Percentiles rank a stretch among this genome's conserved stretches.
phyloP scores from a whole-genome alignment of 2,888 invertebrate genomes.

The Cremastobaeus sp. region DNA sequence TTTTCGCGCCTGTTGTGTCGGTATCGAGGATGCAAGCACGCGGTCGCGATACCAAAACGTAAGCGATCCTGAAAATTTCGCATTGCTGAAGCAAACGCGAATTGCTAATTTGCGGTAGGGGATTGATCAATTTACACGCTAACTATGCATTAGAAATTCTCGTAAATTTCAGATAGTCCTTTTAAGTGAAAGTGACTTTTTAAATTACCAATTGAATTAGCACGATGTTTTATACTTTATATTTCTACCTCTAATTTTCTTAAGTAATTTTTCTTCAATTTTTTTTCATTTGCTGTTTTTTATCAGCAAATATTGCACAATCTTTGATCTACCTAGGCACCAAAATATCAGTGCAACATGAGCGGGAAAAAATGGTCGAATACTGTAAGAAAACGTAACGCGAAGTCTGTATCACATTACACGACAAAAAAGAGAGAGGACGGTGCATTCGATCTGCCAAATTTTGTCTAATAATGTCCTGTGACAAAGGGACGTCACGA shows the following conservation, averaged over 20 bases:
- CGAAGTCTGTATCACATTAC: constrained; percentile 40
- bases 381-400: constrained; percentile 28
- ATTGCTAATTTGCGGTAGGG: constrained; percentile 42
- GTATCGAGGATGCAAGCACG: constrained; percentile 16
- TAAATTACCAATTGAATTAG: not conserved
- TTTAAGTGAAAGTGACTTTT: constrained; percentile 3
- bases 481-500: constrained; percentile 45
- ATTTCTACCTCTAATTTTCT: too few relatives aligned
- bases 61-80: constrained; percentile 24
- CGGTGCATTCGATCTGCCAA: constrained; percentile 39
- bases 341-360: too few relatives aligned
- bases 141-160: constrained; percentile 15
- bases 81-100: too few relatives aligned
- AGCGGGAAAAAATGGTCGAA: constrained; percentile 32
- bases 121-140: constrained; percentile 26
- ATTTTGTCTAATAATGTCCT: constrained; percentile 36
- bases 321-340: too few relatives aligned
- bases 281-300: too few relatives aligned
- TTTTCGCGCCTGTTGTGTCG: constrained; percentile 39
- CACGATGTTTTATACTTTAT: too few relatives aligned
- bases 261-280: too few relatives aligned
- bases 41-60: constrained; percentile 31
- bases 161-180: constrained; percentile 22
- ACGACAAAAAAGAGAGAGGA: constrained; percentile 27
- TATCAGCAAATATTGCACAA: too few relatives aligned